phyloP scores from a whole-genome alignment of 2,797 vertebrate genomes.

The Brachyrhaphis roseni region DNA sequence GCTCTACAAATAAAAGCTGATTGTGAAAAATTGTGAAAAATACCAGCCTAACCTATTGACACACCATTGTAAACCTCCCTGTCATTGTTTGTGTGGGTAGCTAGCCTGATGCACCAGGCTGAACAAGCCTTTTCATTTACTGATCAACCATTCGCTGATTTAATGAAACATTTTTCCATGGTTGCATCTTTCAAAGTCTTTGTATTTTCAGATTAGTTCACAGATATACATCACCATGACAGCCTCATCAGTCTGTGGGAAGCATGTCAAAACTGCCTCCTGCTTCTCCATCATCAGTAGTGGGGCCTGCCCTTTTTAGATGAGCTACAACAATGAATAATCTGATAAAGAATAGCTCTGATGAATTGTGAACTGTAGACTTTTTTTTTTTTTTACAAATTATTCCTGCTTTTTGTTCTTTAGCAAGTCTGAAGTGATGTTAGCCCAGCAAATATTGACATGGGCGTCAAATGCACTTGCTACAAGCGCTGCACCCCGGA shows the following conservation, averaged over 20 bases:
- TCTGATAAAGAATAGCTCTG: not conserved
- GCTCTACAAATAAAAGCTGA: not conserved
- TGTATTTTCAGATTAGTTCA: not conserved
- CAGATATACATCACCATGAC: not conserved
- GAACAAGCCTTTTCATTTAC: not conserved
- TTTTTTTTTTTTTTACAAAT: not conserved
- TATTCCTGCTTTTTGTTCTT: not conserved
- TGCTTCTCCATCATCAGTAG: conserved; percentile 29
- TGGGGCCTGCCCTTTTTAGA: conserved; percentile 28
- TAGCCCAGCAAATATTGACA: conserved; percentile 67
- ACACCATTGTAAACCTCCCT: not conserved
- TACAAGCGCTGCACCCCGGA: conserved; percentile 67
- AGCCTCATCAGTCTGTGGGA: conserved; percentile 1
- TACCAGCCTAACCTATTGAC: not conserved
- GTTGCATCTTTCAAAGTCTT: not conserved
- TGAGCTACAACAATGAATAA: not conserved
- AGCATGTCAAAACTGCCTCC: conserved; percentile 27
- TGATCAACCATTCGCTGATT: not conserved
- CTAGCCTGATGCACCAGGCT: not conserved
- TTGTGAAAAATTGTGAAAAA: not conserved
- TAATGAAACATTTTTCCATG: not conserved
- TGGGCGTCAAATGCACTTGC: conserved; percentile 72
- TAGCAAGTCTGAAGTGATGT: not conserved
- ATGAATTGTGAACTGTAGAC: not conserved
- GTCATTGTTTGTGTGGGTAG: not conserved